These are phyloP conservation scores for Pterostichus madidus DNA, from an alignment of 2,888 invertebrate genomes.

Conservation along the genomic window DNA sequence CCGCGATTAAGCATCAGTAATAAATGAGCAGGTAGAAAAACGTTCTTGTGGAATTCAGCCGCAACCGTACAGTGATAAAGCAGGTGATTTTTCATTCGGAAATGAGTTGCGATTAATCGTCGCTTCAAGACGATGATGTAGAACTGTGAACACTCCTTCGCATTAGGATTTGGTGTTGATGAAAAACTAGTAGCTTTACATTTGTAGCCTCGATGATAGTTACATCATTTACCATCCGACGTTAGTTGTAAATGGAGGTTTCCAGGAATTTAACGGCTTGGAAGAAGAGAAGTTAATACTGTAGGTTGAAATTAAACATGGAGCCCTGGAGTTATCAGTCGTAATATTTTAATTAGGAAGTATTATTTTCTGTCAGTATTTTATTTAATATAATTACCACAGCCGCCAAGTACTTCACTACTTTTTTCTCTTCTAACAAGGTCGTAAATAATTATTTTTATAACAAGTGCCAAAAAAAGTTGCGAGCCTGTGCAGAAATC, in stretches of 20 bases:
- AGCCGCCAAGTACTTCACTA: too few relatives aligned
- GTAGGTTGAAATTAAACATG: too few relatives aligned
- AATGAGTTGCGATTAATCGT: slow-evolving; percentile 50
- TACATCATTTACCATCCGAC: slow-evolving; percentile 7
- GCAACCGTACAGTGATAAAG: background rate
- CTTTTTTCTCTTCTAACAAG: too few relatives aligned
- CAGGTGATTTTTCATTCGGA: slow-evolving; percentile 40
- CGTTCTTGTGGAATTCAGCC: background rate
- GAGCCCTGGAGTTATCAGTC: too few relatives aligned
- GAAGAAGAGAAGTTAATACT: too few relatives aligned
- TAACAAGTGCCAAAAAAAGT: too few relatives aligned
- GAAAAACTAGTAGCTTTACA: slow-evolving; percentile 37
- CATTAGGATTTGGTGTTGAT: slow-evolving; percentile 36
- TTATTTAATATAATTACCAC: too few relatives aligned
- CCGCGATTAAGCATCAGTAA: slow-evolving; percentile 4
- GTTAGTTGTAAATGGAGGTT: background rate
- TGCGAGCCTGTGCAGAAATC: too few relatives aligned
- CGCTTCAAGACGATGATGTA: background rate
- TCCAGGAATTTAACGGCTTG: too few relatives aligned
- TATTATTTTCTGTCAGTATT: too few relatives aligned
- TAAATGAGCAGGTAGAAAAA: slow-evolving; percentile 29
- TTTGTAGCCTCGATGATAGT: slow-evolving; percentile 5
- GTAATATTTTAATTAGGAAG: too few relatives aligned
- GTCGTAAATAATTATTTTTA: too few relatives aligned
- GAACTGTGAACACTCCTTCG: slow-evolving; percentile 35